A percentile compares a stretch with the other conserved stretches of the same genome.
Evolutionary conservation across 2,113 vertebrate species (phyloP).

Genomic region (Oplegnathus fasciatus): DNA sequence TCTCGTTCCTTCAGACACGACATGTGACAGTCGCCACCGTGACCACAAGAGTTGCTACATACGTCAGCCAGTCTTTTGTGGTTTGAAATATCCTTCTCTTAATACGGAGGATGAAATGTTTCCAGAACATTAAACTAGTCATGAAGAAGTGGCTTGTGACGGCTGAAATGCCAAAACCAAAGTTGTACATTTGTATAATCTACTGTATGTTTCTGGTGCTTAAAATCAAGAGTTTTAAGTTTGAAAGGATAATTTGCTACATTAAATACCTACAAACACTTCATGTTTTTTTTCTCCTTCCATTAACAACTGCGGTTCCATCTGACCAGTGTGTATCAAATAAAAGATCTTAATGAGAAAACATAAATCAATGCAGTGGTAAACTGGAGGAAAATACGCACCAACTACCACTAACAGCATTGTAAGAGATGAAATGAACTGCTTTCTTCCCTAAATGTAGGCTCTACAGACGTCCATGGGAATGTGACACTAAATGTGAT

Average conservation of each 20-base stretch:
- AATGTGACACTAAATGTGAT: conserved; percentile 1
- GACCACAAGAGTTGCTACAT: conserved; percentile 49
- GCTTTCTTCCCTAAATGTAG: neutral
- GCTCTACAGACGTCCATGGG: neutral
- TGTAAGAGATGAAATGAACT: neutral
- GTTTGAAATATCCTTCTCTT: conserved; percentile 42
- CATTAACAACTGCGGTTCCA: conserved; percentile 3
- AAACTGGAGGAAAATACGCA: conserved; percentile 27
- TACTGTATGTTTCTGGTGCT: conserved; percentile 6
- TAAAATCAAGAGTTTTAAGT: neutral
- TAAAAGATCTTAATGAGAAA: conserved; percentile 7
- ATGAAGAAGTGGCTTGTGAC: conserved; percentile 8
- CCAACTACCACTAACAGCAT: conserved; percentile 8
- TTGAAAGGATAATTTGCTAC: conserved; percentile 13
- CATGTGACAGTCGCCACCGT: conserved; percentile 19
- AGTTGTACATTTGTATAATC: neutral
- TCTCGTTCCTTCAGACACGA: conserved; percentile 27
- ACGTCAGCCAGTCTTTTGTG: conserved; percentile 16
- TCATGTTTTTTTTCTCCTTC: neutral
- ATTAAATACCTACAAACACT: conserved; percentile 36
- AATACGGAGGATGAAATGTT: conserved; percentile 32
- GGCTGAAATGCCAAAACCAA: conserved; percentile 13
- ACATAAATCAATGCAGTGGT: neutral
- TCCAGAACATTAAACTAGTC: conserved; percentile 45
- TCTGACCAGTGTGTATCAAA: conserved; percentile 31